phyloP scores from a whole-genome alignment of 2,113 vertebrate genomes.

The Prunella himalayana region DNA sequence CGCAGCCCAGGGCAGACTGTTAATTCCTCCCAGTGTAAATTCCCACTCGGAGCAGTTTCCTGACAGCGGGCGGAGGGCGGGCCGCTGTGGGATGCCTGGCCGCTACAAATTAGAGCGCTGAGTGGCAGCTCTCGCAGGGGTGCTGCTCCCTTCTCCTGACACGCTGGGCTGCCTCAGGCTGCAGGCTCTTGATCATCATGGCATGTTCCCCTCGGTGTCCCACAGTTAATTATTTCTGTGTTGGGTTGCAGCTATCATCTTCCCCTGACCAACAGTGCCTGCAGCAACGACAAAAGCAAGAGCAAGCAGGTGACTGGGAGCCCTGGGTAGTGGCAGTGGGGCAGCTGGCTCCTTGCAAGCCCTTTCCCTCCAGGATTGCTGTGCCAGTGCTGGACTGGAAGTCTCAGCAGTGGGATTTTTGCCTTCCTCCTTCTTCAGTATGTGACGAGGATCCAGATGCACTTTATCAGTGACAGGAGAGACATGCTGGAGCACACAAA shows the following conservation, averaged over 20 bases:
- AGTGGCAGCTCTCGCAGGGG: background rate
- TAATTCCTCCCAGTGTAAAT: background rate
- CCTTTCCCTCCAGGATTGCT: background rate
- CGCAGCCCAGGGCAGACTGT: background rate
- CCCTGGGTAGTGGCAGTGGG: background rate
- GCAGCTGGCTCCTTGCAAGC: background rate
- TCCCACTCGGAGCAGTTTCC: background rate
- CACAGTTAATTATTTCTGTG: slow-evolving; percentile 4
- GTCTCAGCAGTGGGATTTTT: background rate
- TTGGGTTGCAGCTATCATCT: slow-evolving; percentile 7
- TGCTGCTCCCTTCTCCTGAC: background rate
- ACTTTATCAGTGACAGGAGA: background rate
- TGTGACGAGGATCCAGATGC: background rate
- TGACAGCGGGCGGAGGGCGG: background rate
- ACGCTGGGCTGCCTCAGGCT: background rate
- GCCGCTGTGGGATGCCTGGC: background rate
- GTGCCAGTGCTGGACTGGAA: accelerated
- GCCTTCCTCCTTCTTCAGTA: background rate
- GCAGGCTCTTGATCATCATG: background rate
- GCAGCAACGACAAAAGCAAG: background rate
- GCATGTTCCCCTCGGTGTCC: slow-evolving; percentile 6
- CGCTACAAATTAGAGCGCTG: background rate
- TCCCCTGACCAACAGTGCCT: background rate
- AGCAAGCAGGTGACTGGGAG: background rate
- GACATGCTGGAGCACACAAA: background rate